Percentiles rank a stretch among this genome's conserved stretches.
Evolutionary conservation across 1,140 invertebrate species (phyloP).

Genomic region (Propsilocerus akamusi): DNA sequence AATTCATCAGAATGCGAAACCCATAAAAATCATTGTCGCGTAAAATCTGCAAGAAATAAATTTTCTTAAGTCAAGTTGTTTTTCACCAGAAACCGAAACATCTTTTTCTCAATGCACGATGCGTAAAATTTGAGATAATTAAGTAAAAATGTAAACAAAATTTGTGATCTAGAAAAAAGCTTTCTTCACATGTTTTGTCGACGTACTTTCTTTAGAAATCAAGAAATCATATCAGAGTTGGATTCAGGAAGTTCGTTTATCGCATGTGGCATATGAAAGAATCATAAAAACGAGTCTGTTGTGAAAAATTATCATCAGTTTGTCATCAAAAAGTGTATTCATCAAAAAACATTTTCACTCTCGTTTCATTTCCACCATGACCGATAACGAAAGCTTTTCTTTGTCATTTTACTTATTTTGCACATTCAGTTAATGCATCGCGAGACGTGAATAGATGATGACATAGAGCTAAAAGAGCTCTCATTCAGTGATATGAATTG

Average conservation of each 20-base stretch:
- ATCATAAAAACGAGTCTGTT: not conserved
- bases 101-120: too few species aligned
- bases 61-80: too few species aligned
- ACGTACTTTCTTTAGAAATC: not conserved
- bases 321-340: not conserved
- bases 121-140: conserved; percentile 1
- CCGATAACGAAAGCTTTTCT: not conserved
- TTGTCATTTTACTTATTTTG: too few species aligned
- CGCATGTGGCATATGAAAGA: not conserved
- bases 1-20: too few species aligned
- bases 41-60: too few species aligned
- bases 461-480: too few species aligned
- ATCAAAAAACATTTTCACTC: not conserved
- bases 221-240: not conserved
- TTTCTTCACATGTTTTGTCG: too few species aligned
- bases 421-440: too few species aligned
- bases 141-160: not conserved
- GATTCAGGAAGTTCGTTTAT: not conserved
- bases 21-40: too few species aligned
- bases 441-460: too few species aligned
- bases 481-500: too few species aligned
- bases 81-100: too few species aligned
- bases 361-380: not conserved
- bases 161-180: not conserved
- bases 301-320: not conserved